Conservation (phyloP, 2,888 invertebrate genomes). For the Heliconius ethilla region DNA sequence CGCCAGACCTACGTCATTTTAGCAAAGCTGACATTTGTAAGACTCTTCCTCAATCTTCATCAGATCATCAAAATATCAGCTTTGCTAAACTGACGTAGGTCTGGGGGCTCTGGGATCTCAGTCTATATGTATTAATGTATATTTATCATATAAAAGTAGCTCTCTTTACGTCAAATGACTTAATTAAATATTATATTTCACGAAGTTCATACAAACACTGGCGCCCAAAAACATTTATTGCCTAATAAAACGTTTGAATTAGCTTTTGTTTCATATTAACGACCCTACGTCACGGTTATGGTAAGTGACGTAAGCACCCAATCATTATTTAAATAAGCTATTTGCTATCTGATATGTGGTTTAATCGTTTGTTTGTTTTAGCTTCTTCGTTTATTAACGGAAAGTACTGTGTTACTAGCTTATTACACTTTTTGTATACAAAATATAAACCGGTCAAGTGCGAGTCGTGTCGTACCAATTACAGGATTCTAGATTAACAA, state of each 20-base stretch:
- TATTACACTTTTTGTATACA: not conserved
- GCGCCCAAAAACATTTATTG: constrained; percentile 9
- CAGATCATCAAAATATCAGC: too few species aligned
- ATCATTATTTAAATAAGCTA: constrained; percentile 3
- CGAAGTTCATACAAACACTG: not conserved
- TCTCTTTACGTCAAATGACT: constrained; percentile 1
- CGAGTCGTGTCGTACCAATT: too few species aligned
- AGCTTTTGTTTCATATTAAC: constrained; percentile 37
- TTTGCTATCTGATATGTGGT: constrained; percentile 13
- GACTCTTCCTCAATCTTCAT: too few species aligned
- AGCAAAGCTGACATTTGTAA: too few species aligned
- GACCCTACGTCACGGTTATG: constrained; percentile 27
- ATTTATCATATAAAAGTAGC: not conserved
- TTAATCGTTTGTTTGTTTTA: constrained; percentile 4
- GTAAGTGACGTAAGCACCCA: constrained; percentile 25
- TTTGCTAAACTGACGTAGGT: too few species aligned
- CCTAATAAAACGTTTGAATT: constrained; percentile 28
- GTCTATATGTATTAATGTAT: too few species aligned
- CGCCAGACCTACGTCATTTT: too few species aligned
- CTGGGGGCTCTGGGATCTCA: too few species aligned
- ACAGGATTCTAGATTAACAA: too few species aligned
- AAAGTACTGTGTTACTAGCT: not conserved
- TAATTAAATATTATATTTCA: constrained; percentile 32
- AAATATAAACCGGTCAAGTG: not conserved
- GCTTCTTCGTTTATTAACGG: not conserved